These are phyloP conservation scores for Mirounga angustirostris DNA, from an alignment of 2,113 vertebrate species.

Conservation along the genomic window DNA sequence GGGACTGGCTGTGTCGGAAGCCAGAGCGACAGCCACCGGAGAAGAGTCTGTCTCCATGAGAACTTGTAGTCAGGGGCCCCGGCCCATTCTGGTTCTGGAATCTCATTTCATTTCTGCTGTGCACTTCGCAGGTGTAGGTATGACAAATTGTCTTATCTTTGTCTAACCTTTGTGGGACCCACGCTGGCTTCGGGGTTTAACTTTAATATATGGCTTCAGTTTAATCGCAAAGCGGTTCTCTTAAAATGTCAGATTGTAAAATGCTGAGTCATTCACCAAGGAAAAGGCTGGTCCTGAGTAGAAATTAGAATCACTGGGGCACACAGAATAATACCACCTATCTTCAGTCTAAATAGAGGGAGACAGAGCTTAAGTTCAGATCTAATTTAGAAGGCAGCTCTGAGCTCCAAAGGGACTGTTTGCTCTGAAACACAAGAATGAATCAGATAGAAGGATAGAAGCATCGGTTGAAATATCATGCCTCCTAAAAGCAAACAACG, in stretches of 20 bases:
- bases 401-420: constrained; percentile 26
- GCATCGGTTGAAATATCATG: not conserved
- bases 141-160: constrained; percentile 77
- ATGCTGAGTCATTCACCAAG: constrained; percentile 77
- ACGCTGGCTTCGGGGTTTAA: constrained; percentile 65
- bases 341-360: constrained; percentile 58
- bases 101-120: constrained; percentile 50
- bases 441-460: constrained; percentile 51
- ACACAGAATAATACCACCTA: not conserved
- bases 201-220: constrained; percentile 71
- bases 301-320: constrained; percentile 64
- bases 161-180: constrained; percentile 78
- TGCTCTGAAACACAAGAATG: constrained; percentile 49
- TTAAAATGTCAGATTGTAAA: constrained; percentile 78
- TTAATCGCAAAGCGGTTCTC: constrained; percentile 75
- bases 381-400: constrained; percentile 56
- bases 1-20: not conserved
- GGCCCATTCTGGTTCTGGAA: not conserved
- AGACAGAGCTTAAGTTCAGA: constrained; percentile 47
- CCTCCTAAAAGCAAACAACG: constrained; percentile 47
- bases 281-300: constrained; percentile 44
- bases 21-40: not conserved
- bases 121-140: not conserved
- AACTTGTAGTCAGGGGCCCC: not conserved
- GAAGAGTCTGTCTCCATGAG: not conserved